Evolutionary conservation across 2,113 vertebrate species (phyloP).

Genomic region (Phoenicopterus ruber): DNA sequence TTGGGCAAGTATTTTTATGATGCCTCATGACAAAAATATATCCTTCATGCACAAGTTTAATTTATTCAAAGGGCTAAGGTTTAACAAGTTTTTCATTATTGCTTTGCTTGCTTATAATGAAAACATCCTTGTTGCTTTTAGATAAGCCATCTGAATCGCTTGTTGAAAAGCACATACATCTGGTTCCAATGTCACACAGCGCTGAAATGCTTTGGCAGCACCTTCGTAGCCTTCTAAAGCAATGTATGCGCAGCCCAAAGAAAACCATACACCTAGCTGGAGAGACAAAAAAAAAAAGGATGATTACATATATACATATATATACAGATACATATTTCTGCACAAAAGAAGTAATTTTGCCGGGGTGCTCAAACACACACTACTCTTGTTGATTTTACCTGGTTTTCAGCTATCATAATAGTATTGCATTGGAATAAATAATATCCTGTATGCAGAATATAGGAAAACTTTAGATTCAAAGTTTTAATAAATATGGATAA

Average conservation of each 20-base stretch:
- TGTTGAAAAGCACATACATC: slow-evolving; percentile 81
- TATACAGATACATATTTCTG: neutral
- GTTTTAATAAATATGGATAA: neutral
- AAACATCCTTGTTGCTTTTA: slow-evolving; percentile 40
- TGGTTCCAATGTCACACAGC: slow-evolving; percentile 91
- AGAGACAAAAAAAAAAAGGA: neutral
- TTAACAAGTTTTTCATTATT: slow-evolving; percentile 40
- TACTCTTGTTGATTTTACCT: neutral
- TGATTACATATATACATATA: neutral
- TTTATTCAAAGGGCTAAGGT: neutral
- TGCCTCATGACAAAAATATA: slow-evolving; percentile 9
- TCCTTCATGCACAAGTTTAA: neutral
- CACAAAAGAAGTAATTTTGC: neutral
- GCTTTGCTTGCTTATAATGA: slow-evolving; percentile 17
- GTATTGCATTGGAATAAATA: neutral
- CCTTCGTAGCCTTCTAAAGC: slow-evolving; percentile 87
- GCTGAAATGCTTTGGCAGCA: slow-evolving; percentile 91
- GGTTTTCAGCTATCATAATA: neutral
- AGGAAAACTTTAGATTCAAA: neutral
- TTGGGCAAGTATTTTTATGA: neutral
- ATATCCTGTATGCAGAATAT: neutral
- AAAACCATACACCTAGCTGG: slow-evolving; percentile 97
- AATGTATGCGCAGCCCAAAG: slow-evolving; percentile 92
- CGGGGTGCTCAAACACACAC: neutral
- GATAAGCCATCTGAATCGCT: neutral